Evolutionary conservation across 2,113 vertebrate species (phyloP), one percentile per base, ranked within the genome.

Genomic region (Phalacrocorax brasilianus): DNA sequence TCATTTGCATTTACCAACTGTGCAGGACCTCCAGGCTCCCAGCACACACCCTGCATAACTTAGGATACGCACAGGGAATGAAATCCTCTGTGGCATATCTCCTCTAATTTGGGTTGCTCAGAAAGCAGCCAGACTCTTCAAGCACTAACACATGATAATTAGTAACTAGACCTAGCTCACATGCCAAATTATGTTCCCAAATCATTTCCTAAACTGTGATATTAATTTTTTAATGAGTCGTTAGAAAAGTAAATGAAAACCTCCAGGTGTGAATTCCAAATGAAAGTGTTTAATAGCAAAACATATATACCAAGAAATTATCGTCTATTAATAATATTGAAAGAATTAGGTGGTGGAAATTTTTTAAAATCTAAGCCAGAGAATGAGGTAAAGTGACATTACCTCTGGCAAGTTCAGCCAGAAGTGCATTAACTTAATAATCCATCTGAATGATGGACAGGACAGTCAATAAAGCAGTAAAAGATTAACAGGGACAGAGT

Each of bases 201-300:
- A 85, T 47, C 0, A 30, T 79, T 79, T 93, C 53, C 63, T 91
- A 65, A 78, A 52, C 66, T 40, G 42, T 28, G 22, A 75, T 66
- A 67, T 14, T 85, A 1, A 2, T 35, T 85, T 89, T 81, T 84
- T 65, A 93, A 93, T 76, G 88, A 96, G 63, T 33, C 3, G 7
- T 89, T 95, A 93, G 59, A 80, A 93, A 88, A 93, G 55, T 62
- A 96, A 82, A 95, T 76, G 1, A 83, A 94, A 94, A 91, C 72
- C 91, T 95, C 55, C 71, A 86, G 71, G 71, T 96, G 42, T 70
- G 78, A 91, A 82, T 91, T 77, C 45, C 50, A 96, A 94, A 91
- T 89, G 30, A 76, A 96, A 65, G 42, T 2, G 0, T 61, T 94
- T 79, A 68, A 61, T 42, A 70, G 80, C 44, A 93, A 89, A 88